Evolutionary conservation across 2,888 invertebrate species (phyloP).

Genomic region (Sphaerophoria taeniata): DNA sequence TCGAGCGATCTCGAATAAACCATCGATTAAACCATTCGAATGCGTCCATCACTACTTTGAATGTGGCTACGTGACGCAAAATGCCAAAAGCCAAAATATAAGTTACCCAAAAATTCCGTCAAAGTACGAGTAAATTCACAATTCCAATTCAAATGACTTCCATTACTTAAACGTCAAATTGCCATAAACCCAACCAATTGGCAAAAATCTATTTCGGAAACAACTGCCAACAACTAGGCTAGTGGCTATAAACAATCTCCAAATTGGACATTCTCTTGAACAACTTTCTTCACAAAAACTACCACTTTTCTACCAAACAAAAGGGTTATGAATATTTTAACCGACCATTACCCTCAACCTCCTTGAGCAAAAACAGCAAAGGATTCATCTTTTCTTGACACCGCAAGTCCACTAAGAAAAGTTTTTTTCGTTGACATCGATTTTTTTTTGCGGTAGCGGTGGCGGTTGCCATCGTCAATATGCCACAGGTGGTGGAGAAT

Average conservation of each 20-base stretch:
- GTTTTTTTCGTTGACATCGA: slow-evolving; percentile 4
- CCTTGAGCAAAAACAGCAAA: no score
- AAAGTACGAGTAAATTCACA: no score
- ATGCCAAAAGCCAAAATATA: no score
- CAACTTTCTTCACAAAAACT: not conserved
- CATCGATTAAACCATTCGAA: no score
- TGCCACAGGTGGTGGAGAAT: slow-evolving; percentile 62
- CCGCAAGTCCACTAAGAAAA: not conserved
- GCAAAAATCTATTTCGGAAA: not conserved
- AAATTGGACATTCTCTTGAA: not conserved
- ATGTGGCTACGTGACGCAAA: no score
- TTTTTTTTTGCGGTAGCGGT: slow-evolving; percentile 1
- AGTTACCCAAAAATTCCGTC: no score
- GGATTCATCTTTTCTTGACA: not conserved
- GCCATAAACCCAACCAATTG: no score
- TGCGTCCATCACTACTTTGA: no score
- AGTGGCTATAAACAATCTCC: not conserved
- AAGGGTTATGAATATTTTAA: slow-evolving; percentile 12
- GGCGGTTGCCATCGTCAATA: not conserved
- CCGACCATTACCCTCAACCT: not conserved
- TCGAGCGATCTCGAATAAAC: no score
- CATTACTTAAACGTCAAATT: no score
- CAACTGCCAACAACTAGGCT: not conserved
- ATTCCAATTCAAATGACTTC: no score
- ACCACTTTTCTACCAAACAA: not conserved